Evolutionary conservation across 1,140 invertebrate genomes (phyloP), one percentile per base, ranked within the genome.

Genomic region (Hormaphis cornu): DNA sequence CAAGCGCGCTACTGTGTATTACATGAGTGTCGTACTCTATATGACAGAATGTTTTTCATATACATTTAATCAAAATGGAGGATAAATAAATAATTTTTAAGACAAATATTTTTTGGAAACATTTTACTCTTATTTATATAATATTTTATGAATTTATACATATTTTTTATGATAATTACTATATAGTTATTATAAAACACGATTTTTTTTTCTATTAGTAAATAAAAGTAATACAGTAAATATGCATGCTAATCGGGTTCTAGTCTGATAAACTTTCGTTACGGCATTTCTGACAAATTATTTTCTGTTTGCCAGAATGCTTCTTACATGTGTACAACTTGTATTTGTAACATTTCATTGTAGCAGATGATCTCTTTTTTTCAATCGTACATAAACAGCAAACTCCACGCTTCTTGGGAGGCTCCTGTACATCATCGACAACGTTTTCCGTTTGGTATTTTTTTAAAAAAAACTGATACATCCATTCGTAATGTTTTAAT

Each of bases 301-400:
- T 50, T 50, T 50, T 22, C 4, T 50, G 22, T 50, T 16, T 50
- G 46, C 22, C 26, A 50, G 46, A 50, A 50, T 50, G 46, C 22
- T 50, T 50, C 46, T 50, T 50, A 50, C 22, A 50, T 50, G 46
- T 50, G 46, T 50, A 50, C 46, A 50, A 50, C 46, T 50, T 50
- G 46, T 22, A 48, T 48, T 48, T 48, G 14, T 48, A 48, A 22
- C 46, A 48, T 48, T 24, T 48, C 46, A 50, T 50, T 50, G 46
- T 50, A 50, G 22, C 46, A 50, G 46, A 50, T 50, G 46, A 50
- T 50, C 46, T 33, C 30, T 50, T 26, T 48, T 50, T 50, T 50
- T 50, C 46, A 22, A 50, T 50, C 12, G 22, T 26, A 50, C 22
- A 50, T 50, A 26, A 50, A 50, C 46, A 22, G 26, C 46, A 50